A percentile compares a stretch with the other conserved stretches of the same genome.
Evolutionary conservation across 2,113 vertebrate species (phyloP).

Genomic region (Leucoraja erinaceus): DNA sequence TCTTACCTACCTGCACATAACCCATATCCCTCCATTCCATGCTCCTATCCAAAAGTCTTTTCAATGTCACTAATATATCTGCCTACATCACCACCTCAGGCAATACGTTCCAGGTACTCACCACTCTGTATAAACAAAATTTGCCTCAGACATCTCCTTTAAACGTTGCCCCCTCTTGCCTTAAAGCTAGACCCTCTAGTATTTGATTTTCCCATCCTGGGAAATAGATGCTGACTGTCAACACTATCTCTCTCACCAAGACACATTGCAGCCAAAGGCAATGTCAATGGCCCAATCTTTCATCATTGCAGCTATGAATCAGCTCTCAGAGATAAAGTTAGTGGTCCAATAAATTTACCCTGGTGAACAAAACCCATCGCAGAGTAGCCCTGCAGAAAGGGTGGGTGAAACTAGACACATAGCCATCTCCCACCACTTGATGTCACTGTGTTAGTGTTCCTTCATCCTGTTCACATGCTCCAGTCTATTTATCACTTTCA

Average conservation of each 20-base stretch:
- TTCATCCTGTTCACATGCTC: neutral
- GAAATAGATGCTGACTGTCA: no score
- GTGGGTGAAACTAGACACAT: neutral
- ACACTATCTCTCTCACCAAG: neutral
- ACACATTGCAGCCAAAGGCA: neutral
- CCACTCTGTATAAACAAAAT: no score
- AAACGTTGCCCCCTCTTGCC: no score
- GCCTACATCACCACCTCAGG: no score
- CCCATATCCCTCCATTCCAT: no score
- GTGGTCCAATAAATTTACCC: neutral
- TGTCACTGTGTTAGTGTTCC: neutral
- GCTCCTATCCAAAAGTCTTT: no score
- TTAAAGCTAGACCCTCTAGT: no score
- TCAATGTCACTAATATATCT: no score
- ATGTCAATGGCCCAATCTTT: neutral
- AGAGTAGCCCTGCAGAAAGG: neutral
- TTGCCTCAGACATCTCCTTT: no score
- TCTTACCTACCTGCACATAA: no score
- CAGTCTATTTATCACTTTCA: neutral
- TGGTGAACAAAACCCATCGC: neutral
- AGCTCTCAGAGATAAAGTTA: neutral
- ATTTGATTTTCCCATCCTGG: no score
- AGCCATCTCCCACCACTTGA: slow-evolving; percentile 4
- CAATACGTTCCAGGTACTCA: no score
- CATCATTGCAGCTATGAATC: neutral